Base-by-base conservation (phyloP, 35 echinoderm and acorn worm species). In the Patiria miniata region DNA sequence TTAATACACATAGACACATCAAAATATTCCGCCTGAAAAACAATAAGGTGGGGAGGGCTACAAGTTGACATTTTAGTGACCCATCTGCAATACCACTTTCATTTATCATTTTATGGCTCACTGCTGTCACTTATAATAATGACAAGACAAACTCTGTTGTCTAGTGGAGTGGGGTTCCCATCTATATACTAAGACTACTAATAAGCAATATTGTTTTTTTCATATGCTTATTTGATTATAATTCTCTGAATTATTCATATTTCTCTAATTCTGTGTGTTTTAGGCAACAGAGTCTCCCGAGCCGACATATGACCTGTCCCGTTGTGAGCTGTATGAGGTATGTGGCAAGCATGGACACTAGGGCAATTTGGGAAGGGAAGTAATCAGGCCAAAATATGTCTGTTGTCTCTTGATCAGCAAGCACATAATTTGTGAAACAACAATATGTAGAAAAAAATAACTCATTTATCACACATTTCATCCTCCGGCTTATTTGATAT, bases 241-340 rank as follows among this genome's bases (percentile, higher is more conserved):
- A n/a, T n/a, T n/a, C n/a, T n/a, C n/a, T n/a, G n/a, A n/a, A n/a
- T n/a, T n/a, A n/a, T n/a, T n/a, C n/a, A n/a, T n/a, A n/a, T n/a
- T n/a, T n/a, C n/a, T n/a, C n/a, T n/a, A n/a, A n/a, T n/a, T n/a
- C n/a, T n/a, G n/a, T n/a, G n/a, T n/a, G n/a, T n/a, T n/a, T n/a
- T 36, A 94, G 92, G 92, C 92, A 38, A 83, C 79, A 56, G 92
- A 89, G 52, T 90, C 87, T 61, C 92, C 92, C 50, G 92, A 94
- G 83, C 92, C 92, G 61, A 90, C 77, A 55, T 94, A 90, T 81
- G 92, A 89, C 54, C 40, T 94, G 8, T 89, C 92, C 34, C 78
- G 89, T 5, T 94, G 92, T 86, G 92, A 94, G 40, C 68, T 94
- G 8, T 81, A 81, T 8, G 92, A 94, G 77, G 92, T 94, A 94